Base-by-base conservation (phyloP, 2,113 vertebrate genomes). In the Ptilorrhoa leucosticta region DNA sequence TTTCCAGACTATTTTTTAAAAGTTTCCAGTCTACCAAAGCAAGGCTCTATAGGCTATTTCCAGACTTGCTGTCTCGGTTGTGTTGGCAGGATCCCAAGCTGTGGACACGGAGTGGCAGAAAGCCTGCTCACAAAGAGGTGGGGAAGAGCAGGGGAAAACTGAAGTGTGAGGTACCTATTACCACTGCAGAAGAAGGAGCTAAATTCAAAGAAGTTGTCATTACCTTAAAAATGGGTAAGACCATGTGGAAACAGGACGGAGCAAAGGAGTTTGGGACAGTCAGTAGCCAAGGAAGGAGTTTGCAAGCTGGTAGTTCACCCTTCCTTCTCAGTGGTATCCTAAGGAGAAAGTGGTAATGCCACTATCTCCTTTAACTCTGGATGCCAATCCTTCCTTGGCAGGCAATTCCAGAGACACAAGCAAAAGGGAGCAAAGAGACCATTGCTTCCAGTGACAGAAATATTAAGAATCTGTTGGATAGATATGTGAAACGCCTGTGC, bases 11-110 rank as follows among this genome's bases (percentile, higher is more conserved):
- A 89, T 90, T 95, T 93, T 83, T 93, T 63, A 40, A 83, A 93
- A 96, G 54, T 97, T 97, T 97, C 95, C 96, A 94, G 86, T 93
- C 96, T 94, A 95, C 93, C 54, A 94, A 94, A 89, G 54, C 5
- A 1, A 42, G 56, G 80, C 24, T 94, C 54, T 93, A 91, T 92
- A 92, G 94, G 87, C 77, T 79, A 37, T 95, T 97, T 94, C 93
- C 91, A 94, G 93, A 96, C 91, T 94, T 81, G 17, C 76, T 94
- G 94, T 96, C 96, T 96, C 93, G 91, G 60, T 78, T 57, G 56
- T 15, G 24, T 48, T 94, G 95, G 93, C 91, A 75, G n/a, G 24
- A 64, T 84, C 81, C 76, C 93, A 94, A 21, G 33, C 44, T 87
- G 68, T 33, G 69, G 72, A 92, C 80, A 91, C 1, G 0, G 15